These are phyloP conservation scores for Uromys caudimaculatus DNA, from an alignment of 2,797 vertebrate species.

Conservation along the genomic window DNA sequence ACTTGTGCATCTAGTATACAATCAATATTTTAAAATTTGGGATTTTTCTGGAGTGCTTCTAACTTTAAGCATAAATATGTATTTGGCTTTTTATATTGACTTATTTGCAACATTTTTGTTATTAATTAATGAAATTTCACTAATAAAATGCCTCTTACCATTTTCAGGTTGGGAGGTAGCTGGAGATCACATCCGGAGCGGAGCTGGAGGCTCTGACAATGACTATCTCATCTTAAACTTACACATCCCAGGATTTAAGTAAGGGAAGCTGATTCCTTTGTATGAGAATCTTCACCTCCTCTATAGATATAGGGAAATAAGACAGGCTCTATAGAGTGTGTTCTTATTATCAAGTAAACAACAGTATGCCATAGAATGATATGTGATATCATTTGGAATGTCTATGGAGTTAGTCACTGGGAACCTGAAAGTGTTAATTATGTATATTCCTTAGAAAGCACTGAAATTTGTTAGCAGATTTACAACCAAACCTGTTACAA, in stretches of 20 bases:
- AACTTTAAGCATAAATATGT: background rate
- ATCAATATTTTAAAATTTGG: background rate
- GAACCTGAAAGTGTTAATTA: background rate
- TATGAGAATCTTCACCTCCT: constrained; percentile 20
- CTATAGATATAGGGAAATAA: background rate
- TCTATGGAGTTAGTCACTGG: background rate
- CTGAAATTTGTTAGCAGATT: background rate
- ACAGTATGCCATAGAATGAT: background rate
- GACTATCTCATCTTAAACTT: constrained; percentile 98
- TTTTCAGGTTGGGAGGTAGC: constrained; percentile 96
- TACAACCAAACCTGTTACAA: background rate
- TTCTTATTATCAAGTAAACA: background rate
- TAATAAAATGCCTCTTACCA: constrained; percentile 39
- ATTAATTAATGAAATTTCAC: constrained; percentile 53
- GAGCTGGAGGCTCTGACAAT: constrained; percentile 95
- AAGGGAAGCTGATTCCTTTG: constrained; percentile 80
- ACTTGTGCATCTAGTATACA: background rate
- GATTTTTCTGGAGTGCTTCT: background rate
- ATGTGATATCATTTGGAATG: background rate
- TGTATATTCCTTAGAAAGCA: background rate
- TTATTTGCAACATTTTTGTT: constrained; percentile 36
- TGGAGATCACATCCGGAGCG: constrained; percentile 95
- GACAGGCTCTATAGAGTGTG: background rate
- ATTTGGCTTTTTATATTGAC: background rate
- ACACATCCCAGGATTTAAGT: constrained; percentile 97